Base-by-base conservation (phyloP, 2,888 invertebrate species). In the Drosophila tripunctata region DNA sequence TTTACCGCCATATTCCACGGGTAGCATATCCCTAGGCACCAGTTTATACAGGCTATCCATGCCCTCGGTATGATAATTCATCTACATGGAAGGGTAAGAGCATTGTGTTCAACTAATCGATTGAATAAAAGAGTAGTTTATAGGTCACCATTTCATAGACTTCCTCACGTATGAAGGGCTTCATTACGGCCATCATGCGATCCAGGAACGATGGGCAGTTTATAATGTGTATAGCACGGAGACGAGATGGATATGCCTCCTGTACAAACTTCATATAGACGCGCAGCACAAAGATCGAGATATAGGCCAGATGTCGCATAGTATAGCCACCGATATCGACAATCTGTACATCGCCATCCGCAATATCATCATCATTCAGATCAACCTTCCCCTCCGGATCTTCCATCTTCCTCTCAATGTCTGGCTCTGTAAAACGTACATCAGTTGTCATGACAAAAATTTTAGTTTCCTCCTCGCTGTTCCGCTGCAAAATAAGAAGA, bases 201-300 rank as follows among this genome's bases (percentile, higher is more conserved):
- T 94, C 94, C 35, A 94, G 87, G 31, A 93, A 92, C 0, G 93
- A 92, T 60, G 93, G 93, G 0, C 93, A 92, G 82, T 95, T 95
- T 48, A 95, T 89, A 1, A 95, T 92, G 86, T 95, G 94, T 54
- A 95, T 94, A 0, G 92, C 93, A 71, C 93, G 93, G 89, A 95
- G 92, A 58, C 94, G 92, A 2, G 94, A 93, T 0, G 95, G 95
- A 89, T 94, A 89, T 12, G 93, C 95, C 78, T 95, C 95, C 88
- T 95, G 95, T 2, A 95, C 89, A 88, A 94, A 95, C 62, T 92
- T 92, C 91, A 95, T 94, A 89, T 94, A 94, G 83, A 93, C 93
- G 35, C 93, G 93, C 1, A 95, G 89, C 0, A 93, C 91, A 48
- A 93, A 92, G 56, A 94, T 90, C 62, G 93, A 93, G 12, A 94